A percentile compares a stretch with the other conserved stretches of the same genome.
phyloP scores from a whole-genome alignment of 2,113 vertebrate genomes.

The Sphaerodactylus townsendi region DNA sequence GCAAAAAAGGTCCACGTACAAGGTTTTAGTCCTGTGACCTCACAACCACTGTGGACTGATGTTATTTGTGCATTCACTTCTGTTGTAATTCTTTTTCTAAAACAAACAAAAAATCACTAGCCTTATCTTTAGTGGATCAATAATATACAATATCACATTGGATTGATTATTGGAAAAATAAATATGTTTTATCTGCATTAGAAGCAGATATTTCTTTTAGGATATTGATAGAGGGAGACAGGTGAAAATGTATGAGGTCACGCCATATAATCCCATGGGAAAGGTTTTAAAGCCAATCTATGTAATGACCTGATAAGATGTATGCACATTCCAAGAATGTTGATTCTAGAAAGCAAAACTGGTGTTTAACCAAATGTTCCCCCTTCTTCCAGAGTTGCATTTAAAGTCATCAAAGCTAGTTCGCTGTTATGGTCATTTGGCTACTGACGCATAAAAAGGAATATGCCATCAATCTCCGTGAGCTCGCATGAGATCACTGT shows the following conservation, averaged over 20 bases:
- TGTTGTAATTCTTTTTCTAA: neutral
- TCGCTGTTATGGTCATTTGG: slow-evolving; percentile 76
- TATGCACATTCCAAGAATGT: slow-evolving; percentile 35
- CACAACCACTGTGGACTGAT: neutral
- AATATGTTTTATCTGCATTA: slow-evolving; percentile 14
- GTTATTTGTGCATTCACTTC: neutral
- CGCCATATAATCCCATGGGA: neutral
- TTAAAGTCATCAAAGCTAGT: slow-evolving; percentile 74
- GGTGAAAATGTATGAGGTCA: neutral
- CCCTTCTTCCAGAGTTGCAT: slow-evolving; percentile 57
- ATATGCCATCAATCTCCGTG: slow-evolving; percentile 74
- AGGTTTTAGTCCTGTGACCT: too few species aligned
- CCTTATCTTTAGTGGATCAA: slow-evolving; percentile 4
- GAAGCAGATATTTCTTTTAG: neutral
- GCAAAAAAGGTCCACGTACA: too few species aligned
- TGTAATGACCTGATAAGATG: neutral
- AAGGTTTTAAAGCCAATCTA: slow-evolving; percentile 1
- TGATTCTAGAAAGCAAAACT: slow-evolving; percentile 13
- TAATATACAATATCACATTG: neutral
- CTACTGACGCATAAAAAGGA: slow-evolving; percentile 68
- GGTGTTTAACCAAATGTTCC: slow-evolving; percentile 55
- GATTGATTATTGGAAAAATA: slow-evolving; percentile 23
- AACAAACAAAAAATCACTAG: neutral
- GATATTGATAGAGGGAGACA: neutral
- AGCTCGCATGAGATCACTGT: slow-evolving; percentile 67